phyloP scores from a whole-genome alignment of 2,888 invertebrate genomes.

The Blastobasis adustella region DNA sequence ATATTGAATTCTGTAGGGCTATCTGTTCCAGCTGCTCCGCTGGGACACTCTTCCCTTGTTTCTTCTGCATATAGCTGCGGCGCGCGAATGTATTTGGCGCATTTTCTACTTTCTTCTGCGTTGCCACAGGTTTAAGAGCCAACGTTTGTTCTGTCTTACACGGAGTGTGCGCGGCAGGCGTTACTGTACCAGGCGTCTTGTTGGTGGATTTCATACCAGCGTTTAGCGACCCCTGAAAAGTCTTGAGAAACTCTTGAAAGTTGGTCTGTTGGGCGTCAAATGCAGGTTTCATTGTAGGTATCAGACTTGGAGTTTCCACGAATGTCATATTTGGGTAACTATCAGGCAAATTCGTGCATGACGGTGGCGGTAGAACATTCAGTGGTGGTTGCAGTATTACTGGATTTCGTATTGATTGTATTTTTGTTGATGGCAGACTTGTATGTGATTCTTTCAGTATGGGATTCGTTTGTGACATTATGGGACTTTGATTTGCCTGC shows the following conservation, averaged over 20 bases:
- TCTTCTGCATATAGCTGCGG: constrained; percentile 59
- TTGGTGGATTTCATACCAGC: constrained; percentile 29
- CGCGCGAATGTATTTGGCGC: constrained; percentile 59
- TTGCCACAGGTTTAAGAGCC: constrained; percentile 38
- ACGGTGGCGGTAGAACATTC: too few relatives aligned
- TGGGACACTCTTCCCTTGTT: constrained; percentile 37
- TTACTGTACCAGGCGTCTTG: constrained; percentile 11
- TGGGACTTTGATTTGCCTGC: too few relatives aligned
- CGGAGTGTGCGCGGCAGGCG: constrained; percentile 21
- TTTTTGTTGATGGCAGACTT: too few relatives aligned
- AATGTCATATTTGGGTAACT: too few relatives aligned
- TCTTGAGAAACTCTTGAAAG: constrained; percentile 42
- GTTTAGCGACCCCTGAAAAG: constrained; percentile 39
- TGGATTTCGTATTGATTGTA: too few relatives aligned
- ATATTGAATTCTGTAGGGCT: constrained; percentile 4
- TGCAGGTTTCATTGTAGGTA: too few relatives aligned
- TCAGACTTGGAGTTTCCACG: too few relatives aligned
- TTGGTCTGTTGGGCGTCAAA: constrained; percentile 17
- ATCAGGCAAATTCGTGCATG: too few relatives aligned
- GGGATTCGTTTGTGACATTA: too few relatives aligned
- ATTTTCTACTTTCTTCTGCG: constrained; percentile 41
- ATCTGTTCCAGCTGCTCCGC: neutral
- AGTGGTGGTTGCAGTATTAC: too few relatives aligned
- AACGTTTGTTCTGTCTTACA: constrained; percentile 9
- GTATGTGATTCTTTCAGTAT: too few relatives aligned